phyloP scores from a whole-genome alignment of 2,113 vertebrate genomes.

The Hippocampus abdominalis region DNA sequence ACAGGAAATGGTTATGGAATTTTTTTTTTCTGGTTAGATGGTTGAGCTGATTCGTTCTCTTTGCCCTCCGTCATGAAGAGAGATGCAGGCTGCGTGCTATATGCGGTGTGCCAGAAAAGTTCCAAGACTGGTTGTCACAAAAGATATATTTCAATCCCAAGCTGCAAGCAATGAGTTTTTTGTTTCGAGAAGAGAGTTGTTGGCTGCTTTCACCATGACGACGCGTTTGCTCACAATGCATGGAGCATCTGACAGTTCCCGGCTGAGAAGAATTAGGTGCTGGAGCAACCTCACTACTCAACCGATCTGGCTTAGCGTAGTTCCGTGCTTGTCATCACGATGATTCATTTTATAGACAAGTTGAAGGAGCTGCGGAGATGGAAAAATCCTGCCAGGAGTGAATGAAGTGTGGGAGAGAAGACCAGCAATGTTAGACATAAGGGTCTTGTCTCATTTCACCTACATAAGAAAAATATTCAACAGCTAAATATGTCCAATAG shows the following conservation, averaged over 20 bases:
- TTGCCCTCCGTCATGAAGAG: not conserved
- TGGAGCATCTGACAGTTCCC: not conserved
- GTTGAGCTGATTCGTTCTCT: not conserved
- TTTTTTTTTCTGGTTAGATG: constrained; percentile 19
- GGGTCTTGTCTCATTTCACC: not conserved
- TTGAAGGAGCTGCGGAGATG: too few relatives aligned
- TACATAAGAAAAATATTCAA: not conserved
- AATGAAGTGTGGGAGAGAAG: too few relatives aligned
- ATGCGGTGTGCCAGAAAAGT: not conserved
- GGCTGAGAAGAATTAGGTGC: too few relatives aligned
- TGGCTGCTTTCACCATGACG: too few relatives aligned
- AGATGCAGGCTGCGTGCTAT: too few relatives aligned
- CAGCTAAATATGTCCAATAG: not conserved
- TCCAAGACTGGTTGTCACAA: not conserved
- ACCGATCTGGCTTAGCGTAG: too few relatives aligned
- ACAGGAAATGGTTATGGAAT: constrained; percentile 53
- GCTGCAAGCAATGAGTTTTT: not conserved
- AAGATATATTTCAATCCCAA: not conserved
- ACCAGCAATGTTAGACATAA: too few relatives aligned
- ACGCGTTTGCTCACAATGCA: not conserved
- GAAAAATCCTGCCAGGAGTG: too few relatives aligned
- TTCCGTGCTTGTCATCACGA: not conserved
- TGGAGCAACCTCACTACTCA: too few relatives aligned
- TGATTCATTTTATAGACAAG: not conserved
- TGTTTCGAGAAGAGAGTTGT: too few relatives aligned